Percentiles rank a stretch among this genome's conserved stretches.
Evolutionary conservation across 2,888 invertebrate genomes (phyloP).

Genomic region (Noctua pronuba): DNA sequence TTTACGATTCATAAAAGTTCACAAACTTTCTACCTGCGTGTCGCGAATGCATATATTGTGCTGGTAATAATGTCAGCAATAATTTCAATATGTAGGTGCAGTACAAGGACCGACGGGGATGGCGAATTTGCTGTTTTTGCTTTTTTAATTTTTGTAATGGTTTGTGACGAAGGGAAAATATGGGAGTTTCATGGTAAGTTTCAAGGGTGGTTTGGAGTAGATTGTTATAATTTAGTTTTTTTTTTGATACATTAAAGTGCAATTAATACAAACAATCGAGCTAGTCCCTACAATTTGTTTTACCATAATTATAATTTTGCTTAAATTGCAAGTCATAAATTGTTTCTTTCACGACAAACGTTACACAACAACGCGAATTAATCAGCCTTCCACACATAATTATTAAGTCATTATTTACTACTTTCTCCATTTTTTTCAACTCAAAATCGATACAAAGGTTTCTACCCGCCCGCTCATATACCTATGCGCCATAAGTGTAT

Average conservation of each 20-base stretch:
- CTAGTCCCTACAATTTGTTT: not conserved
- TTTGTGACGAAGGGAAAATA: conserved; percentile 25
- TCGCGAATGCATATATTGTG: conserved; percentile 70
- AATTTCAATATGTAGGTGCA: conserved; percentile 70
- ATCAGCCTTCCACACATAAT: conserved; percentile 38
- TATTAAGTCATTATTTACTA: conserved; percentile 33
- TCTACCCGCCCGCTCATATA: conserved; percentile 10
- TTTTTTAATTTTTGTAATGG: conserved; percentile 60
- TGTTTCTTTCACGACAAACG: conserved; percentile 3
- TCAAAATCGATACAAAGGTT: conserved; percentile 39
- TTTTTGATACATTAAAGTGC: not conserved
- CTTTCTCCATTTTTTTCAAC: conserved; percentile 32
- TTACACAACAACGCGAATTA: conserved; percentile 17
- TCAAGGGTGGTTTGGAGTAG: not conserved
- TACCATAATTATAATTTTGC: conserved; percentile 4
- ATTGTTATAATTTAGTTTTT: no score
- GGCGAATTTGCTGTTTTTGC: conserved; percentile 56
- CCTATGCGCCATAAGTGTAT: conserved; percentile 46
- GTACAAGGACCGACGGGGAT: conserved; percentile 58
- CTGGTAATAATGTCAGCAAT: conserved; percentile 62
- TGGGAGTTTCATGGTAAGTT: conserved; percentile 22
- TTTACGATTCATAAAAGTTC: conserved; percentile 70
- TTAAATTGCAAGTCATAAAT: conserved; percentile 13
- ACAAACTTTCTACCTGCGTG: conserved; percentile 70
- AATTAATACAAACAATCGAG: not conserved